Evolutionary conservation across 92 coral and sea anemone species (phyloP).

Genomic region (Anthopleura xanthogrammica): DNA sequence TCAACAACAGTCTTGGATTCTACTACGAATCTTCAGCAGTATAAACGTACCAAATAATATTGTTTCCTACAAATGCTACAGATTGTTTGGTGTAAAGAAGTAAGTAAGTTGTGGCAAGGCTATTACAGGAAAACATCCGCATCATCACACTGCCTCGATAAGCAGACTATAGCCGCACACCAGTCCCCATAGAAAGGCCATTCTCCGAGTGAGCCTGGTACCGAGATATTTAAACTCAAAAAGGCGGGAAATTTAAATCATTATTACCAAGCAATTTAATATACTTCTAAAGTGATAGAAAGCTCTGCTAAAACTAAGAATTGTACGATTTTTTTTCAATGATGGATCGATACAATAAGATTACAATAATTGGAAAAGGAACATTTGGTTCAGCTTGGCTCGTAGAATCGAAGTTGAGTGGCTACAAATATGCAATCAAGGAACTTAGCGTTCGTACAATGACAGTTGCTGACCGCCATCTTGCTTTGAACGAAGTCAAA

Average conservation of each 20-base stretch:
- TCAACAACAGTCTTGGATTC: too few relatives aligned
- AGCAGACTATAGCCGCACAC: background rate
- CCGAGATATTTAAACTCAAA: background rate
- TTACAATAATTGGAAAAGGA: slow-evolving; percentile 81
- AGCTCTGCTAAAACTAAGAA: background rate
- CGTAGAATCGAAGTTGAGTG: slow-evolving; percentile 69
- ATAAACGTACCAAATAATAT: too few relatives aligned
- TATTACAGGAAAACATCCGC: too few relatives aligned
- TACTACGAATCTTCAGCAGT: too few relatives aligned
- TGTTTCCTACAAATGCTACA: too few relatives aligned
- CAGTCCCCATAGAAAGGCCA: background rate
- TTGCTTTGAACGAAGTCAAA: slow-evolving; percentile 93
- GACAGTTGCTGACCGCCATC: slow-evolving; percentile 72
- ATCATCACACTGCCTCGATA: background rate
- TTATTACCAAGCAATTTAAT: background rate
- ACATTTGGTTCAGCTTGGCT: slow-evolving; percentile 96
- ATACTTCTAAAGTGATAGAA: background rate
- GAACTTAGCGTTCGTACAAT: slow-evolving; percentile 69
- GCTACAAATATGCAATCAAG: slow-evolving; percentile 75
- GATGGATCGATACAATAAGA: slow-evolving; percentile 85
- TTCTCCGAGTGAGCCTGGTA: background rate
- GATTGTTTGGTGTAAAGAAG: too few relatives aligned
- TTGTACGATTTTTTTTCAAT: background rate
- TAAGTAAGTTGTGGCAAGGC: too few relatives aligned
- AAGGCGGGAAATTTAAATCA: slow-evolving; percentile 22